Evolutionary conservation across 2,797 vertebrate species (phyloP), one percentile per base, ranked within the genome.

Genomic region (Poecilia gillii): DNA sequence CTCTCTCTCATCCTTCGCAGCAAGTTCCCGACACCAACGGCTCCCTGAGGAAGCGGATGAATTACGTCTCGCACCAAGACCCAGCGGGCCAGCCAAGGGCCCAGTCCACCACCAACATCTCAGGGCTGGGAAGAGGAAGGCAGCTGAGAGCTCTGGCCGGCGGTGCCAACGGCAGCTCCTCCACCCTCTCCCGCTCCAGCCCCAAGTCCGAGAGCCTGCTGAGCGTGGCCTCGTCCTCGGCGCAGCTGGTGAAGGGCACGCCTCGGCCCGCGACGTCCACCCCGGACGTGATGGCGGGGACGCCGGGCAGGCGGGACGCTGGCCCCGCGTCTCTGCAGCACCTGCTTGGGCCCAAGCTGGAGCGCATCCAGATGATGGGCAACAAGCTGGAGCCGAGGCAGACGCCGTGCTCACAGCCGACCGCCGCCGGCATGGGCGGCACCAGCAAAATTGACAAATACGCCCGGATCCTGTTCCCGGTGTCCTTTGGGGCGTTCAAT

Each of bases 381-480:
- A 94, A 94, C 78, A 95, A 95, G 74, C 84, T 87, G 86, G 97
- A 96, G 90, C 92, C 90, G 46, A 97, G 95, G 88, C 93, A 96
- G 79, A 92, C 95, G 33, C 79, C 94, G 7, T 89, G 92, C 78
- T 92, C 96, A 62, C 92, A 96, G 78, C 96, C 96, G 72, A 88
- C 90, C 0, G 91, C 96, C 25, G 95, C 96, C 68, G 96, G 96
- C 0, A 92, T 93, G 57, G 95, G 95, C 0, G 99, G 97, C 84
- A 99, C 98, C 87, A 99, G 98, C 93, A 99, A 99, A 96, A 99
- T 99, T 92, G 99, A 99, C 96, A 98, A 99, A 93, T 99, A 99
- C 45, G 99, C 99, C 83, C 96, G 99, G 79, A 99, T 99, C 96
- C 96, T 99, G 83, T 99, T 99, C 91, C 99, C 99, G 71, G 97